Evolutionary conservation across 1,140 invertebrate species (phyloP).

Genomic region (Pseudachorutes palmiensis): DNA sequence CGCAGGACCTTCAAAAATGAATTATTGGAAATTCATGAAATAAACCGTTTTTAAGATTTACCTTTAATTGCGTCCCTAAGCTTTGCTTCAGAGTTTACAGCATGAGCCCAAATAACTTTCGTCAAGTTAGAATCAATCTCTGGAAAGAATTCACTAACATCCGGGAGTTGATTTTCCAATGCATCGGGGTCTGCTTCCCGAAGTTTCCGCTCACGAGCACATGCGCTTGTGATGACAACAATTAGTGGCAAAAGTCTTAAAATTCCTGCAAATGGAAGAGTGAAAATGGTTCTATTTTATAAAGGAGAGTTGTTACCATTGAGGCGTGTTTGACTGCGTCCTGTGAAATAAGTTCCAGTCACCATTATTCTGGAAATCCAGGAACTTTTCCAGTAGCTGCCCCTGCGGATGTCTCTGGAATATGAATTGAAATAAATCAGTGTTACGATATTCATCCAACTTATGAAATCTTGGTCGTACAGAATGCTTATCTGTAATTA

Average conservation of each 20-base stretch:
- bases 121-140: slow-evolving; percentile 52
- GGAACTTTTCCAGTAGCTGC: too few species aligned
- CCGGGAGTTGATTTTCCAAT: too few species aligned
- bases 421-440: too few species aligned
- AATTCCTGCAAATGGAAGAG: neutral
- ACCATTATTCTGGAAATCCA: too few species aligned
- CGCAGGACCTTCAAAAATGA: slow-evolving; percentile 44
- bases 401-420: too few species aligned
- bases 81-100: slow-evolving; percentile 59
- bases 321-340: too few species aligned
- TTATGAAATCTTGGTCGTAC: too few species aligned
- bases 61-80: slow-evolving; percentile 49
- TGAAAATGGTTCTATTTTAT: neutral
- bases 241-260: neutral
- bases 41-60: neutral
- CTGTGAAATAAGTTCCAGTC: too few species aligned
- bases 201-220: neutral
- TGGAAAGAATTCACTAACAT: neutral
- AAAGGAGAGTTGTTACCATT: too few species aligned
- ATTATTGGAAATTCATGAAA: neutral
- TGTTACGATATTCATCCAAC: too few species aligned
- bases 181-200: too few species aligned
- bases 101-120: slow-evolving; percentile 71
- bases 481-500: too few species aligned
- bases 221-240: neutral